Percentiles rank a stretch among this genome's conserved stretches.
These are phyloP conservation scores for Pinctada fucata DNA, from an alignment of 2,888 invertebrate species.

Conservation along the genomic window DNA sequence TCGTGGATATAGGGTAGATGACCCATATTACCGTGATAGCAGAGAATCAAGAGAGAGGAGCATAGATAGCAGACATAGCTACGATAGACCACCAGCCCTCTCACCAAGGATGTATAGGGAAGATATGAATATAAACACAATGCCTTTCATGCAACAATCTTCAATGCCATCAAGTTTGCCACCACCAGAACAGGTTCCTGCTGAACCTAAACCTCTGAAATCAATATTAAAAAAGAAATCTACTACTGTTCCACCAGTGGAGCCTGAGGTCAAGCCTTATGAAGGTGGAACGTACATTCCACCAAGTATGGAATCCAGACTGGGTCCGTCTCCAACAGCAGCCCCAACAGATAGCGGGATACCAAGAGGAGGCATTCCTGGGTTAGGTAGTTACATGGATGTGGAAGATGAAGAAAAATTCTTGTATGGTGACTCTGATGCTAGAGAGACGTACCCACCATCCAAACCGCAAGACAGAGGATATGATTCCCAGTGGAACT, in stretches of 20 bases:
- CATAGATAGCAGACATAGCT: neutral
- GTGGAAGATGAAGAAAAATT: slow-evolving; percentile 74
- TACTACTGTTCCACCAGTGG: slow-evolving; percentile 29
- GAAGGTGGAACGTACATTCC: slow-evolving; percentile 1
- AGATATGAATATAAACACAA: neutral
- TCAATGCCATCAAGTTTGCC: slow-evolving; percentile 7
- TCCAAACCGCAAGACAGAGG: neutral
- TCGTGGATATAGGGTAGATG: neutral
- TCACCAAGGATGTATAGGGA: slow-evolving; percentile 15
- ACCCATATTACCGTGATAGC: neutral
- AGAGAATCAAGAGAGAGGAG: slow-evolving; percentile 6
- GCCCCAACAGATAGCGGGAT: neutral
- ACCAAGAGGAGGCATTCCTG: slow-evolving; percentile 3
- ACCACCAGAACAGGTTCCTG: slow-evolving; percentile 14
- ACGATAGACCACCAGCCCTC: slow-evolving; percentile 19
- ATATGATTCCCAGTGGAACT: neutral
- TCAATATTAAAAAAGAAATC: slow-evolving; percentile 59
- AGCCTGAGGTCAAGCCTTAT: neutral
- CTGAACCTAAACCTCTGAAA: slow-evolving; percentile 52
- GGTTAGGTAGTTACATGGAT: slow-evolving; percentile 59
- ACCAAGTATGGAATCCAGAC: neutral
- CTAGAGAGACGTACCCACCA: neutral
- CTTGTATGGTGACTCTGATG: slow-evolving; percentile 64
- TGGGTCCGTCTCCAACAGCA: slow-evolving; percentile 1
- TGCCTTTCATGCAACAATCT: neutral